Evolutionary conservation across 2,113 vertebrate genomes (phyloP).

Genomic region (Amblyopsis rosae): DNA sequence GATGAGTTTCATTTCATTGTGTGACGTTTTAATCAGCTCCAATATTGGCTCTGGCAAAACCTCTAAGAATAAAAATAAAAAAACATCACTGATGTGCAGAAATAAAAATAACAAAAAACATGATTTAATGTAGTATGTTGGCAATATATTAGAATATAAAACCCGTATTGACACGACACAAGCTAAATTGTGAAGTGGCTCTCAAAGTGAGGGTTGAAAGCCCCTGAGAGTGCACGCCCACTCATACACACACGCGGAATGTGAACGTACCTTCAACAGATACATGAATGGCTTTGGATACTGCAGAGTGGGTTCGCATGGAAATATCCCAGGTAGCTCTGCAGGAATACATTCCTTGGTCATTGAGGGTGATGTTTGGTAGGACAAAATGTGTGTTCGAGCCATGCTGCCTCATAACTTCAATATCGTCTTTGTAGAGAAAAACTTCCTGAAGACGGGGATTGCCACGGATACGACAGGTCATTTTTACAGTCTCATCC

Average conservation of each 20-base stretch:
- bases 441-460: slow-evolving; percentile 27
- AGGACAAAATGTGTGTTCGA: slow-evolving; percentile 22
- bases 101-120: background rate
- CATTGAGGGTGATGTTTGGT: slow-evolving; percentile 26
- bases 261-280: slow-evolving; percentile 61
- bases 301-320: background rate
- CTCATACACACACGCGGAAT: too few species aligned
- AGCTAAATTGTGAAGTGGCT: too few species aligned
- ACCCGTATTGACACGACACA: too few species aligned
- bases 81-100: background rate
- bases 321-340: slow-evolving; percentile 58
- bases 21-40: slow-evolving; percentile 1
- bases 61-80: slow-evolving; percentile 41
- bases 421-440: slow-evolving; percentile 62
- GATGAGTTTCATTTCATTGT: slow-evolving; percentile 36
- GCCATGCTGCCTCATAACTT: slow-evolving; percentile 34
- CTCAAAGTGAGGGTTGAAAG: too few species aligned
- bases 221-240: too few species aligned
- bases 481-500: slow-evolving; percentile 40
- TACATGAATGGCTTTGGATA: slow-evolving; percentile 37
- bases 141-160: too few species aligned
- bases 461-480: slow-evolving; percentile 49
- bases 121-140: background rate
- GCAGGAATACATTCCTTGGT: slow-evolving; percentile 67
- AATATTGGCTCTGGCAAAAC: slow-evolving; percentile 47